Evolutionary conservation across 2,888 invertebrate species (phyloP), one percentile per base, ranked within the genome.

Genomic region (Melieria picta): DNA sequence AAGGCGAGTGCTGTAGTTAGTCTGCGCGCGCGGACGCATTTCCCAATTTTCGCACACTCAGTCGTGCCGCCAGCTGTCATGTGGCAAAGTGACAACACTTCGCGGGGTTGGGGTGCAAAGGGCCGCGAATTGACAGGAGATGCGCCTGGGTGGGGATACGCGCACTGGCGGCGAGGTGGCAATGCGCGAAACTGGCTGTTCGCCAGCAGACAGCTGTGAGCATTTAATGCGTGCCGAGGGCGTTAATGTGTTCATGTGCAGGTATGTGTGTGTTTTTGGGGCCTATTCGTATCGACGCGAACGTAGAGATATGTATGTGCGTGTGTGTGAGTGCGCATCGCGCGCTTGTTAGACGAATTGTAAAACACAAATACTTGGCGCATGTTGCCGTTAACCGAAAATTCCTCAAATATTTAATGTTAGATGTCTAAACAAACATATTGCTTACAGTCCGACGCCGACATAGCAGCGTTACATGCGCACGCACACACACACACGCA

Each of bases 181-280:
- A 61, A 13, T 63, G 16, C 48, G 62, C 47, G 62, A 63, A 63
- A 48, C 16, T 63, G 62, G 50, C 13, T 48, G 62, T 45, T 48
- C 48, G 62, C 62, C 62, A 63, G 62, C 47, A 46, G 62, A 48
- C 48, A 42, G 10, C 11, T 42, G 10, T 6, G 16, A 61, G 61
- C 11, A 61, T 45, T 61, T n/a, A 62, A 47, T 61, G 46, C 45
- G 61, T 45, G 61, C 61, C 45, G 10, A 52, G 45, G 7, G 45
- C 46, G 61, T 61, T 9, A 10, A 42, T 45, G 9, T 60, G 47
- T 4, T 10, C 42, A 50, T 52, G 11, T 52, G 52, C 6, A 7
- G 13, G 11, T 52, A 9, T 52, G 9, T 5, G 52, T n/a, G 52
- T 52, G 52, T 7, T 7, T 9, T n/a, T 52, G 52, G n/a, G 6